Conservation (phyloP, 2,888 invertebrate genomes). For the Petrophora chlorosata region DNA sequence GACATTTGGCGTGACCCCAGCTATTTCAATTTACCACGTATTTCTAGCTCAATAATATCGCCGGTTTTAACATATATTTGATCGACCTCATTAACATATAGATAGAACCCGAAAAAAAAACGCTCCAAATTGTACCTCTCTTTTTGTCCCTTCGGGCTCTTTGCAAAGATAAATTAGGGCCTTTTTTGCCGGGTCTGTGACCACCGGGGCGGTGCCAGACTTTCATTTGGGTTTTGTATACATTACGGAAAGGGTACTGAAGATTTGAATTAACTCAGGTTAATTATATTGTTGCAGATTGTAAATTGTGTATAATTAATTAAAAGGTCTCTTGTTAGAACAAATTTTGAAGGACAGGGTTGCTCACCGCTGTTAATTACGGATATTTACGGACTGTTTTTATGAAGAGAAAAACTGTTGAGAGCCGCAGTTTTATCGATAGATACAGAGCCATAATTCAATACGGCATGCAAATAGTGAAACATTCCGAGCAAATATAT, state of each 20-base stretch:
- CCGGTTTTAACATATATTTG: conserved; percentile 67
- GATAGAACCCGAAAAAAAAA: conserved; percentile 59
- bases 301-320: conserved; percentile 34
- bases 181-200: conserved; percentile 52
- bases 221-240: conserved; percentile 54
- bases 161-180: conserved; percentile 58
- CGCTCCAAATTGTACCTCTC: conserved; percentile 58
- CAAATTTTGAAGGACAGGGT: conserved; percentile 22
- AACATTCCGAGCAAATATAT: not conserved
- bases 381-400: not conserved
- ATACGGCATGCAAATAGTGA: no score
- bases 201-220: conserved; percentile 51
- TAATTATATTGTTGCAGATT: conserved; percentile 51
- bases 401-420: not conserved
- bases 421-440: no score
- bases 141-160: conserved; percentile 55
- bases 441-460: no score
- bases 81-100: conserved; percentile 70
- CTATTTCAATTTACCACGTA: conserved; percentile 57
- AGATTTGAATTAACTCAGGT: conserved; percentile 47
- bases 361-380: conserved; percentile 3
- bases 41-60: conserved; percentile 54
- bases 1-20: conserved; percentile 50
- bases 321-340: conserved; percentile 26
- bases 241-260: conserved; percentile 47